Percentiles rank a stretch among this genome's conserved stretches.
Evolutionary conservation across 2,888 invertebrate species (phyloP).

Genomic region (Dasypogon diadema): DNA sequence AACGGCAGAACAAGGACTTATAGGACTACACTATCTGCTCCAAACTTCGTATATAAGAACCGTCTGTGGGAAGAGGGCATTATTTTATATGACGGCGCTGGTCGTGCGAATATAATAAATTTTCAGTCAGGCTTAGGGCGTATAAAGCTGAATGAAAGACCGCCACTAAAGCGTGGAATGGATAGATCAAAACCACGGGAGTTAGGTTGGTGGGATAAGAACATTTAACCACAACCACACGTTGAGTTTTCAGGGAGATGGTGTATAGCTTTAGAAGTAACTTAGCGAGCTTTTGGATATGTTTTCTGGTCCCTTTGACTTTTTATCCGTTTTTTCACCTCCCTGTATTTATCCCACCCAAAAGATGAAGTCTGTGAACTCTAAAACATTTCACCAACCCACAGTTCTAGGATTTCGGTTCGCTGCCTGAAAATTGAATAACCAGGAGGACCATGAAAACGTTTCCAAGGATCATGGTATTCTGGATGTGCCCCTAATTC

Average conservation of each 20-base stretch:
- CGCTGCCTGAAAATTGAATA: not conserved
- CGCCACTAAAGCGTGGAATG: constrained; percentile 6
- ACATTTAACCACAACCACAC: constrained; percentile 21
- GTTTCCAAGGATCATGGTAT: not conserved
- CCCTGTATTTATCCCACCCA: not conserved
- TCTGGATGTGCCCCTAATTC: not conserved
- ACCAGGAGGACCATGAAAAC: not conserved
- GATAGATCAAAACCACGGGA: constrained; percentile 7
- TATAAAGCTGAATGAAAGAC: constrained; percentile 35
- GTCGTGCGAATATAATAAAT: constrained; percentile 44
- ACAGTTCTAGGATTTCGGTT: not conserved
- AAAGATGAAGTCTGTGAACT: too few relatives aligned
- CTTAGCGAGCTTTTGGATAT: constrained; percentile 10
- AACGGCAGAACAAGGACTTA: constrained; percentile 18
- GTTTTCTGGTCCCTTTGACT: not conserved
- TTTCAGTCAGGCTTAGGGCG: constrained; percentile 33
- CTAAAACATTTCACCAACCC: too few relatives aligned
- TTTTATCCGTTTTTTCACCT: not conserved
- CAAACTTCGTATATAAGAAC: constrained; percentile 6
- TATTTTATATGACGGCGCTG: constrained; percentile 32
- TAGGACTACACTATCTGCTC: constrained; percentile 17
- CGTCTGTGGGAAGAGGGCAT: constrained; percentile 23
- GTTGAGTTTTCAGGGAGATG: not conserved
- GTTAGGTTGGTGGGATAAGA: constrained; percentile 5
- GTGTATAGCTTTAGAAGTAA: not conserved